Evolutionary conservation across 2,113 vertebrate species (phyloP), one percentile per base, ranked within the genome.

Genomic region (Ictalurus punctatus): DNA sequence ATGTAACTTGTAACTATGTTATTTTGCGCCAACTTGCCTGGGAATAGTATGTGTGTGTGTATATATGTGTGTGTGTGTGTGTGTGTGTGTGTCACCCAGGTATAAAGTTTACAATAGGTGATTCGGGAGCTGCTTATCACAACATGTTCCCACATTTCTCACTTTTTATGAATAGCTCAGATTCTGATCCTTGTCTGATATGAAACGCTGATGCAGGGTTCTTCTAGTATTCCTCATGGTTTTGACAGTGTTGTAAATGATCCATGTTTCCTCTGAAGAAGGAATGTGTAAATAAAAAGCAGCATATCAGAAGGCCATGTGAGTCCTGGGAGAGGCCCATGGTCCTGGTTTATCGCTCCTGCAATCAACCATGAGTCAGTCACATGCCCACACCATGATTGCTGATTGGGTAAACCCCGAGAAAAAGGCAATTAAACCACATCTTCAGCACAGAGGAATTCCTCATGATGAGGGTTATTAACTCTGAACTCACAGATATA

Each of bases 161-260:
- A 1, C 69, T 58, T 78, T 23, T 52, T 69, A 27, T 25, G 21
- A 65, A 23, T 44, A n/a, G 30, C 59, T 84, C 37, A 17, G 8
- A 67, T 44, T 73, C 30, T 40, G 54, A 48, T 61, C 25, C 12
- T 69, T 56, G 6, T 34, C 34, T 30, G 56, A 27, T 67, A 4
- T 27, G 30, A 82, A 56, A 63, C 16, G 48, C 48, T 71, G 78
- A 56, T 79, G 69, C 58, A 63, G 27, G 85, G 37, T 63, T 52
- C 10, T 12, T 19, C 0, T 23, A 63, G 16, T 44, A 59, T 58
- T 3, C 63, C 6, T 61, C 16, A 76, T 81, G 88, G 85, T 88
- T 90, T 93, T 92, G 91, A 90, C 93, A 89, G 91, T 83, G 89
- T 94, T 91, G 93, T 91, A 92, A 94, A 95, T 93, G 94, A 92